Conservation (phyloP, 1,140 invertebrate species). For the Linepithema humile region DNA sequence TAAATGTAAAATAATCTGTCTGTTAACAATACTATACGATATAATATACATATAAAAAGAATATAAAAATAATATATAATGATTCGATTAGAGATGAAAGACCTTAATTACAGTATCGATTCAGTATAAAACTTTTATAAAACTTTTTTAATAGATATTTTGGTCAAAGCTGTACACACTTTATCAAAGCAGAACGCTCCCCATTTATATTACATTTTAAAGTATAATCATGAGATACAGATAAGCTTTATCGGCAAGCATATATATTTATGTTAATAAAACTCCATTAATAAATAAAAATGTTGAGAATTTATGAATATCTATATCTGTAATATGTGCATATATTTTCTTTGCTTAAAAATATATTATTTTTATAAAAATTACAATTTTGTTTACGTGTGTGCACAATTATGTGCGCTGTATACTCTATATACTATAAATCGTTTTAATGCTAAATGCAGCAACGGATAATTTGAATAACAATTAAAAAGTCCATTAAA, state of each 20-base stretch:
- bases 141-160: conserved; percentile 2
- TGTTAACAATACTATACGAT: no score
- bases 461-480: background rate
- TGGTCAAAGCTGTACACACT: background rate
- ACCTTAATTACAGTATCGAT: background rate
- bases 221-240: background rate
- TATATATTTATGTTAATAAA: background rate
- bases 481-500: background rate
- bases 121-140: no score
- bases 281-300: background rate
- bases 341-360: background rate
- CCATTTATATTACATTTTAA: background rate
- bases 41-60: background rate
- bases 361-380: background rate
- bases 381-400: background rate
- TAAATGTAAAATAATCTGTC: no score
- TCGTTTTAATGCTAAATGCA: background rate
- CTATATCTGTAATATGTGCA: background rate
- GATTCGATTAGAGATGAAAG: background rate
- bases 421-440: background rate
- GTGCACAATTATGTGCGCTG: background rate
- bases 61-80: background rate
- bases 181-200: background rate
- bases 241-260: background rate
- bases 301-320: background rate